Conservation (phyloP, 2,888 invertebrate species). For the Apodemia zela region DNA sequence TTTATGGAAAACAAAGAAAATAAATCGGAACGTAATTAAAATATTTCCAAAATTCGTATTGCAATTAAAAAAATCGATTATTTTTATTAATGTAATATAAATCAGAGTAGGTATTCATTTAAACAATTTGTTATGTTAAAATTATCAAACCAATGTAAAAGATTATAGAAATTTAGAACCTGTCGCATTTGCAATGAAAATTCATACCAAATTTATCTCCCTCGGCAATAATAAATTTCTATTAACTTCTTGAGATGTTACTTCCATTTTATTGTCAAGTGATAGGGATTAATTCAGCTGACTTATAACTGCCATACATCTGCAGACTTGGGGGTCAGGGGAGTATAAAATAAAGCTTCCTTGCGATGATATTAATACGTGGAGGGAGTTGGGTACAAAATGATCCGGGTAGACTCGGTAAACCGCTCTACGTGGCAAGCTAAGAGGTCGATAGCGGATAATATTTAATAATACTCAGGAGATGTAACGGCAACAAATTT, state of each 20-base stretch:
- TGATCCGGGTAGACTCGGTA: constrained; percentile 52
- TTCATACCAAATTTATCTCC: constrained; percentile 49
- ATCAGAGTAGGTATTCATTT: neutral
- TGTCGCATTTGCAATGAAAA: constrained; percentile 39
- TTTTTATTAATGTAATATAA: no score
- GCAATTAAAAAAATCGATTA: no score
- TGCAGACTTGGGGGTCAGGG: constrained; percentile 59
- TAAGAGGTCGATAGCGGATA: constrained; percentile 23
- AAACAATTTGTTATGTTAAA: neutral
- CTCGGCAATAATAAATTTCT: constrained; percentile 67
- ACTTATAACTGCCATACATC: constrained; percentile 80
- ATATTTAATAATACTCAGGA: constrained; percentile 11
- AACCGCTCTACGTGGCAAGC: constrained; percentile 50
- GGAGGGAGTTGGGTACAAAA: constrained; percentile 52
- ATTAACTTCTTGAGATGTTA: constrained; percentile 75
- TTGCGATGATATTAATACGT: constrained; percentile 76
- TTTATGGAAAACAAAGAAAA: no score
- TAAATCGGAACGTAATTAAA: no score
- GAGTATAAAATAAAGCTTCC: constrained; percentile 75
- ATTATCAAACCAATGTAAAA: neutral
- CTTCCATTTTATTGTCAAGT: constrained; percentile 75
- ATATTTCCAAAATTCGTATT: no score
- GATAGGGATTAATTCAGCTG: constrained; percentile 78
- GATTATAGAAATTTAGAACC: constrained; percentile 7
- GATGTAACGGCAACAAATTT: neutral